phyloP scores from a whole-genome alignment of 2,113 vertebrate species.

The rat (Rattus norvegicus) region GRCr8 NC_086021.1:135789001-135789500 shows the following conservation, averaged over 20 bases:
- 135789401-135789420: too few species aligned
- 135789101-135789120: neutral
- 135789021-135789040: neutral
- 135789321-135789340: neutral
- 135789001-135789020: neutral
- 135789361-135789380: neutral
- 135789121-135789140: neutral
- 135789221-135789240: neutral
- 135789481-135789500: neutral
- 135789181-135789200: neutral
- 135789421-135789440: too few species aligned
- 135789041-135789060: neutral
- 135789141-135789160: neutral
- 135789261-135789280: neutral
- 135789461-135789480: neutral
- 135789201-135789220: neutral
- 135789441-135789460: rapidly evolving
- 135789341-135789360: neutral
- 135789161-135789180: neutral
- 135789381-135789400: neutral
- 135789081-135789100: neutral
- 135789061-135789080: neutral
- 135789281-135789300: neutral
- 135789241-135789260: neutral
- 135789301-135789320: neutral